phyloP scores from a whole-genome alignment of 30 jellyfish, hydroid and myxozoan genomes.

The Nemopilema nomurai region DNA sequence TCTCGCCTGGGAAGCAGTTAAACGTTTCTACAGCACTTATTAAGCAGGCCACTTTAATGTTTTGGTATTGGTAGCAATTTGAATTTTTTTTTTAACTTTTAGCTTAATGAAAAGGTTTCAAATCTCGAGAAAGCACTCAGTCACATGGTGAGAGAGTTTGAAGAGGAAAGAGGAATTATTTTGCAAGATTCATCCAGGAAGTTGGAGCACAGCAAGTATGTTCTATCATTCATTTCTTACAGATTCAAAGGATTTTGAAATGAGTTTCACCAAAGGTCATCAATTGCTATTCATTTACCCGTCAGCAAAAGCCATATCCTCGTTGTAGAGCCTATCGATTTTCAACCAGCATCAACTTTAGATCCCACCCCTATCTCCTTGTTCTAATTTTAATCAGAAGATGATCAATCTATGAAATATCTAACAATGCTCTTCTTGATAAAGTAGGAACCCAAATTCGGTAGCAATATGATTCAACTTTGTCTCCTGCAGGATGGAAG shows the following conservation, averaged over 20 bases:
- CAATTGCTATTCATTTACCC: too few relatives aligned
- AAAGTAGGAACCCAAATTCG: too few relatives aligned
- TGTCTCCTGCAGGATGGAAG: constrained; percentile 65
- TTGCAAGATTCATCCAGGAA: constrained; percentile 29
- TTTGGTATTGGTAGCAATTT: not conserved
- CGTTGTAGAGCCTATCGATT: too few relatives aligned
- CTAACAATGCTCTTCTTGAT: too few relatives aligned
- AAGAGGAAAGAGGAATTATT: constrained; percentile 44
- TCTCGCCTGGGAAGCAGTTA: too few relatives aligned
- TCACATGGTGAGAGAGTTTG: constrained; percentile 77
- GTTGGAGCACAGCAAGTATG: constrained; percentile 68
- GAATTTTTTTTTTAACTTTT: not conserved
- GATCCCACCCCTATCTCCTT: too few relatives aligned
- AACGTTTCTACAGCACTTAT: not conserved
- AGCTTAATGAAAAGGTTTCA: constrained; percentile 72
- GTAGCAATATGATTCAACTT: not conserved
- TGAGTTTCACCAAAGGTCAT: too few relatives aligned
- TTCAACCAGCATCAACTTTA: not conserved
- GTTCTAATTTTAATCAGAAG: too few relatives aligned
- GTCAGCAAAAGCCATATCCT: too few relatives aligned
- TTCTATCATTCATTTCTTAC: too few relatives aligned
- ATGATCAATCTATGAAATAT: too few relatives aligned
- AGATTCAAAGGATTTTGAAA: too few relatives aligned
- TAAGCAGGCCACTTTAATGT: not conserved
- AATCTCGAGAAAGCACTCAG: constrained; percentile 80